These are phyloP conservation scores for Drosophila takahashii DNA, from an alignment of 1,140 invertebrate genomes.

Conservation along the genomic window DNA sequence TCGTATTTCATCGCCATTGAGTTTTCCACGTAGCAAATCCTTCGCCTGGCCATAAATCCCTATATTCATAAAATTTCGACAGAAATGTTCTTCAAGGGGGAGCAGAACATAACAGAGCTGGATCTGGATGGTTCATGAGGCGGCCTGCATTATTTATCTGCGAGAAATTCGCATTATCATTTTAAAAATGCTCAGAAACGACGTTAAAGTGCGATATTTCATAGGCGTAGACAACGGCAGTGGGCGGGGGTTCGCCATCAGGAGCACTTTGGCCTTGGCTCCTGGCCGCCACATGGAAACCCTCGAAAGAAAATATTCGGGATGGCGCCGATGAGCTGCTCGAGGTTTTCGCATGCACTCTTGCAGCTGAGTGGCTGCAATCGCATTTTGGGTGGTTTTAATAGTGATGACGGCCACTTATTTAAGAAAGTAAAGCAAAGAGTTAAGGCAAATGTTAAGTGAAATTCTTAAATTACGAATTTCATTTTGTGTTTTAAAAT, in stretches of 20 bases:
- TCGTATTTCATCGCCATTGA: conserved; percentile 24
- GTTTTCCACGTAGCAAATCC: conserved; percentile 44
- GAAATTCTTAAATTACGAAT: no score
- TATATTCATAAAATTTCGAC: conserved; percentile 45
- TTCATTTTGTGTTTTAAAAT: no score
- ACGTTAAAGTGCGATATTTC: conserved; percentile 68
- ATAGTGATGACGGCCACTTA: conserved; percentile 7
- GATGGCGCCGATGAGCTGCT: conserved; percentile 27
- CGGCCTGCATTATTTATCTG: conserved; percentile 63
- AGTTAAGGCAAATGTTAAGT: not conserved
- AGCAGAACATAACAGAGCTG: conserved; percentile 5
- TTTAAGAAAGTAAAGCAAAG: not conserved
- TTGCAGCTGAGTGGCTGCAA: conserved; percentile 17
- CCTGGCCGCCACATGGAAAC: conserved; percentile 2
- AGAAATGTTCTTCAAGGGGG: conserved; percentile 17
- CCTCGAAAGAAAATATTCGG: conserved; percentile 39
- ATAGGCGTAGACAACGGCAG: conserved; percentile 30
- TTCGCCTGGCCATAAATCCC: conserved; percentile 57
- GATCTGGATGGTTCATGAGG: conserved; percentile 20
- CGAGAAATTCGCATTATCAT: conserved; percentile 59
- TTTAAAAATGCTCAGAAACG: conserved; percentile 62
- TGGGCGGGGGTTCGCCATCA: not conserved
- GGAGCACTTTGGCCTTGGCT: conserved; percentile 27
- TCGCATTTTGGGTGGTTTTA: not conserved
- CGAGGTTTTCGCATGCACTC: conserved; percentile 11